Conservation (phyloP, 2,113 vertebrate species). For the Regulus satrapa region DNA sequence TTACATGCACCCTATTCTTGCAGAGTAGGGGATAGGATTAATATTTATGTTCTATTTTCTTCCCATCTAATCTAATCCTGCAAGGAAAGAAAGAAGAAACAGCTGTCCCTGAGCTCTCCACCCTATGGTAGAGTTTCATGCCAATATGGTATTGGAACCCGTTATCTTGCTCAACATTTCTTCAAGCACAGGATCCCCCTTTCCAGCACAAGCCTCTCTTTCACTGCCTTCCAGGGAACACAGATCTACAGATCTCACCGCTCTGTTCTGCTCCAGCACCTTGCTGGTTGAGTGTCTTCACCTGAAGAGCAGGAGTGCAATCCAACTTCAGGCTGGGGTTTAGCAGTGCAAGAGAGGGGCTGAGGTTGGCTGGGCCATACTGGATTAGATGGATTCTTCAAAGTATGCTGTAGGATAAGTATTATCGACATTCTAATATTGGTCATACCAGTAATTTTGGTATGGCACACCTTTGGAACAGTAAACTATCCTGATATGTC, state of each 20-base stretch:
- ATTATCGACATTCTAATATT: background rate
- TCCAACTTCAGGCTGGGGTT: background rate
- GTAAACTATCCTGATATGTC: background rate
- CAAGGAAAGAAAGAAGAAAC: background rate
- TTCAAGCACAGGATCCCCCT: background rate
- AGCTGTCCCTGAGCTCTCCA: background rate
- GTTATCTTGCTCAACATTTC: background rate
- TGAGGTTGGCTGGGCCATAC: background rate
- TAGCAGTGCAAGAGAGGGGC: background rate
- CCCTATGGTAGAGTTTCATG: background rate
- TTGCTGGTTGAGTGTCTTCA: background rate
- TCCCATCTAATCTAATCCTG: background rate
- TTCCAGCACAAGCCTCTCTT: background rate
- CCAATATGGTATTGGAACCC: background rate
- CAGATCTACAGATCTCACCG: background rate
- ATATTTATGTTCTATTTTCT: background rate
- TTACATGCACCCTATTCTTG: background rate
- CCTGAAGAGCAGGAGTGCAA: background rate
- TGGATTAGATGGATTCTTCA: background rate
- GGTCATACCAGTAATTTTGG: background rate
- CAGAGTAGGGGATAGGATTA: background rate
- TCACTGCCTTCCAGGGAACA: background rate
- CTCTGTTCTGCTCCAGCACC: background rate
- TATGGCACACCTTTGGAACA: background rate
- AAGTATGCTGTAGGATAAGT: background rate